phyloP scores from a whole-genome alignment of 2,797 vertebrate genomes.

The Coilia nasus region DNA sequence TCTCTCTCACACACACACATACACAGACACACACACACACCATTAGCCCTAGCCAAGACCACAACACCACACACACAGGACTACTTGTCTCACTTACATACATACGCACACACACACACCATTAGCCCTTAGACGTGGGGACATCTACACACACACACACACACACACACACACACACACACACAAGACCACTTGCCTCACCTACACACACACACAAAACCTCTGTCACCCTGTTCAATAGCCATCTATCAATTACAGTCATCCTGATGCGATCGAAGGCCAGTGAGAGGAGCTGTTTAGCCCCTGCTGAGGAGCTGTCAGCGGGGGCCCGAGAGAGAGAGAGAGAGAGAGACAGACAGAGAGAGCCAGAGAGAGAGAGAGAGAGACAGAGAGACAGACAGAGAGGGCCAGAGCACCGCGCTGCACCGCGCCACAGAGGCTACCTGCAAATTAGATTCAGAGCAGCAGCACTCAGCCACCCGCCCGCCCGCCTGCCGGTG shows the following conservation, averaged over 20 bases:
- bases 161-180: not conserved
- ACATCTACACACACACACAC: not conserved
- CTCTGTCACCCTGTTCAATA: slow-evolving; percentile 45
- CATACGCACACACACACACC: not conserved
- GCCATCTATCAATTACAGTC: slow-evolving; percentile 58
- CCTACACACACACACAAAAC: not conserved
- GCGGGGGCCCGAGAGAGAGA: not conserved
- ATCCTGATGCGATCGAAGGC: slow-evolving; percentile 49
- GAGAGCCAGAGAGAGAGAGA: too few relatives aligned
- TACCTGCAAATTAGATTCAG: not conserved
- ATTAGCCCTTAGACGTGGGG: too few relatives aligned
- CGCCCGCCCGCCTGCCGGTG: not conserved
- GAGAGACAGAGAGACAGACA: too few relatives aligned
- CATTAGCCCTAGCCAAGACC: too few relatives aligned
- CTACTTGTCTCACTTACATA: too few relatives aligned
- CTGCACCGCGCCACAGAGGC: not conserved
- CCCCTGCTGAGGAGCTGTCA: slow-evolving; percentile 45
- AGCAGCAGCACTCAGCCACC: not conserved
- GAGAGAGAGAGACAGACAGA: too few relatives aligned
- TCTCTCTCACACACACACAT: too few relatives aligned
- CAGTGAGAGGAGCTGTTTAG: slow-evolving; percentile 32
- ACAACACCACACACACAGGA: not conserved
- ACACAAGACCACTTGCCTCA: not conserved
- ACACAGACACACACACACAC: too few relatives aligned
- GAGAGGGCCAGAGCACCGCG: too few relatives aligned